Percentiles rank a stretch among this genome's conserved stretches.
phyloP scores from a whole-genome alignment of 2,113 vertebrate species.

The Peromyscus polionotus region DNA sequence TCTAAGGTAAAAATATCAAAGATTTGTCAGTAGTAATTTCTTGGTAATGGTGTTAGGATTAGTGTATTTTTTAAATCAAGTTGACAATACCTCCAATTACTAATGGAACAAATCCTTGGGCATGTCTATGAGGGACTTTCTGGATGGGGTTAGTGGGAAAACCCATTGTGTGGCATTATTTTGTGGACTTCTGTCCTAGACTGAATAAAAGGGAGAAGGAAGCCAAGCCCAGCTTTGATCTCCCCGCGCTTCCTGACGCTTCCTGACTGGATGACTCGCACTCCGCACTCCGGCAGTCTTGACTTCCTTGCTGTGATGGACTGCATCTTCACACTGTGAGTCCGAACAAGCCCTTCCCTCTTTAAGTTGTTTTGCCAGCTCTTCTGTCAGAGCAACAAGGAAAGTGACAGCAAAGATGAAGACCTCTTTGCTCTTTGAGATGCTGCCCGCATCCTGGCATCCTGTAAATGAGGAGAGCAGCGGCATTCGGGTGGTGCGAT shows the following conservation, averaged over 20 bases:
- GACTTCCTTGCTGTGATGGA: not conserved
- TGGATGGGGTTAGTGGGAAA: not conserved
- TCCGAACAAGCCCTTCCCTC: not conserved
- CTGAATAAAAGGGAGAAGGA: not conserved
- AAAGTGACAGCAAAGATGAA: not conserved
- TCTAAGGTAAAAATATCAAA: not conserved
- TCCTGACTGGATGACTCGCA: not conserved
- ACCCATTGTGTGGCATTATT: not conserved
- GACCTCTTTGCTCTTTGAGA: slow-evolving; percentile 28
- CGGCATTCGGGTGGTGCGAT: not conserved
- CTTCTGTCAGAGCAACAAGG: not conserved
- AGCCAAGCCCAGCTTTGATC: too few relatives aligned
- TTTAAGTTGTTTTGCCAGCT: not conserved
- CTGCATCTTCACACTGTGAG: not conserved
- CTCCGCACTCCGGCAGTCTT: too few relatives aligned
- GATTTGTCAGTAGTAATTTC: not conserved
- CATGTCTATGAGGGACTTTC: not conserved
- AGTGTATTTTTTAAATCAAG: not conserved
- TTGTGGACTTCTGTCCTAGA: not conserved
- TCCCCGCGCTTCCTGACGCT: not conserved
- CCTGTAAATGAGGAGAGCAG: not conserved
- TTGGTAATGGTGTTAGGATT: not conserved
- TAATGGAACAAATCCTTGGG: not conserved
- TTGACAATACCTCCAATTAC: not conserved
- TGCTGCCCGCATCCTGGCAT: not conserved